These are phyloP conservation scores for Stegastes partitus DNA, from an alignment of 2,113 vertebrate genomes.

Conservation along the genomic window DNA sequence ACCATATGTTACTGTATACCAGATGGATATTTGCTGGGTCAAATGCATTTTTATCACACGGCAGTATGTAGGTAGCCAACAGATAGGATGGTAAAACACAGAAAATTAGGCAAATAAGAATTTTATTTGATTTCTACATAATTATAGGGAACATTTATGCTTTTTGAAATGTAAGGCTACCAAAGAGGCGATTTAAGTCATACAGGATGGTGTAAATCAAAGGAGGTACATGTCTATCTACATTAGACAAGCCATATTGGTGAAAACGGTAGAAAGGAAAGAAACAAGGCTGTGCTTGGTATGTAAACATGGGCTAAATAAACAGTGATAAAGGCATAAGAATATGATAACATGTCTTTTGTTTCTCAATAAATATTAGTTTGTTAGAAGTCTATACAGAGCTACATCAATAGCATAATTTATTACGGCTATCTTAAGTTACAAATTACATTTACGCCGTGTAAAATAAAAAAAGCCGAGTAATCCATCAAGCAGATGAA, in stretches of 20 bases:
- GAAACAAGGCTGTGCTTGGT: too few relatives aligned
- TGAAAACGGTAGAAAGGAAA: too few relatives aligned
- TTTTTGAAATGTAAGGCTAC: background rate
- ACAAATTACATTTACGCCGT: constrained; percentile 5
- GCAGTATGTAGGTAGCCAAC: background rate
- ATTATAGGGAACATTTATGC: background rate
- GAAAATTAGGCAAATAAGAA: background rate
- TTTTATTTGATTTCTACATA: background rate
- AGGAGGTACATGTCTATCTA: background rate
- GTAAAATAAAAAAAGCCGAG: background rate
- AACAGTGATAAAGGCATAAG: too few relatives aligned
- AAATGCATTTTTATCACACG: constrained; percentile 10
- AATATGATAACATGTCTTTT: background rate
- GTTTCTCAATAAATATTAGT: background rate
- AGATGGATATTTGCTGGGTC: background rate
- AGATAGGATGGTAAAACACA: background rate
- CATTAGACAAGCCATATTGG: background rate
- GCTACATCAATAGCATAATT: background rate
- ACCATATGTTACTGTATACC: constrained; percentile 1
- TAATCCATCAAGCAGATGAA: background rate
- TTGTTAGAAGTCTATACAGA: too few relatives aligned
- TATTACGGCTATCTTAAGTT: background rate
- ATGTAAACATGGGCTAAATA: too few relatives aligned
- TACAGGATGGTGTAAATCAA: background rate
- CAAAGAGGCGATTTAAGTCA: background rate